These are phyloP conservation scores for Drosophila sechellia DNA, from an alignment of 1,140 invertebrate species.

Conservation along the genomic window DNA sequence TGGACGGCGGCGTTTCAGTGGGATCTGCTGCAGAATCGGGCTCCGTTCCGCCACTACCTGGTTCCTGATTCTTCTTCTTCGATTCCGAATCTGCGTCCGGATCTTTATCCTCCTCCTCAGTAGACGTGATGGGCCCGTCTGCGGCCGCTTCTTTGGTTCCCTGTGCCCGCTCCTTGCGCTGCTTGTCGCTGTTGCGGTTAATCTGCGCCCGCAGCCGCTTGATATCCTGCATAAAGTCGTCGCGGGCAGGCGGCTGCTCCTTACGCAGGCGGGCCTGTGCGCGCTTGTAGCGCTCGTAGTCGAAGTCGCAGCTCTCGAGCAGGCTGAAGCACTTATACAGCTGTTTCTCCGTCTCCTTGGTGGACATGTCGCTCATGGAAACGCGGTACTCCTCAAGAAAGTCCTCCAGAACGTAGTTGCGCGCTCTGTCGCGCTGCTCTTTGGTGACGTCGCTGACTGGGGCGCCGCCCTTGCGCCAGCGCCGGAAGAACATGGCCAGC, in stretches of 20 bases:
- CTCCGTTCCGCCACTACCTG: background rate
- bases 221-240: conserved; percentile 79
- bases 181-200: conserved; percentile 65
- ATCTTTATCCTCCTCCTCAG: background rate
- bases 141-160: conserved; percentile 22
- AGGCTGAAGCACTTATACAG: conserved; percentile 73
- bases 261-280: conserved; percentile 63
- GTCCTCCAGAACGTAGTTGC: conserved; percentile 83
- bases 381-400: conserved; percentile 80
- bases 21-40: background rate
- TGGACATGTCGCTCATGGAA: conserved; percentile 79
- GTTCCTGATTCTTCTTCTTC: conserved; percentile 11
- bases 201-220: conserved; percentile 75
- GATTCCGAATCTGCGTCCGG: background rate
- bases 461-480: conserved; percentile 73
- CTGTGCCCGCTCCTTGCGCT: conserved; percentile 60
- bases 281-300: conserved; percentile 78
- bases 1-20: conserved; percentile 23
- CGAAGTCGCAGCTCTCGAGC: conserved; percentile 71
- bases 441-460: conserved; percentile 36
- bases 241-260: conserved; percentile 55
- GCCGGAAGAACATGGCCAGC: conserved; percentile 80
- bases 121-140: background rate
- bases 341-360: conserved; percentile 73
- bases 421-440: conserved; percentile 72